These are phyloP conservation scores for Leptinotarsa haldemani DNA, from an alignment of 2,888 invertebrate species.

Conservation along the genomic window DNA sequence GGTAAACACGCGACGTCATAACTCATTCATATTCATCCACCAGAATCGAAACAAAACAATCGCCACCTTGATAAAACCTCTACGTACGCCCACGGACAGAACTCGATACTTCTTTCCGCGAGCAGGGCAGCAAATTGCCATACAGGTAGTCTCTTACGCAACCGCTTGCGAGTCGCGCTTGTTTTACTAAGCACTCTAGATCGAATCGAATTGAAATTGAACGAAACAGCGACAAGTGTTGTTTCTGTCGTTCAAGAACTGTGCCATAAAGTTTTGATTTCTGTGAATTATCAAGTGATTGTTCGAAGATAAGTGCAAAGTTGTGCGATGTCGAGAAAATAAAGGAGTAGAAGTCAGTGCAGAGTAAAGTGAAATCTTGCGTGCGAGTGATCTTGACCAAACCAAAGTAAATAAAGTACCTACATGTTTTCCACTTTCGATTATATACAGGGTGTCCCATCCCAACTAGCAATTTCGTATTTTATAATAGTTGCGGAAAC, in stretches of 20 bases:
- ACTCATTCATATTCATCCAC: slow-evolving; percentile 10
- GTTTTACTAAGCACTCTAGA: slow-evolving; percentile 36
- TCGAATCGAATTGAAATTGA: slow-evolving; percentile 1
- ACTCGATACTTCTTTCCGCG: slow-evolving; percentile 53
- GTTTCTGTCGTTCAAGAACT: neutral
- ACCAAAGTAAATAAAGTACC: neutral
- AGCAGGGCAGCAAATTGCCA: slow-evolving; percentile 51
- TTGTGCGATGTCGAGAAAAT: neutral
- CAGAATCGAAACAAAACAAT: slow-evolving; percentile 20
- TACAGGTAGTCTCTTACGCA: slow-evolving; percentile 53
- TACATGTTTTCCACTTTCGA: neutral
- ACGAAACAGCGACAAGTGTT: neutral
- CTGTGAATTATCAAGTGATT: neutral
- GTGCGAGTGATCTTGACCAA: slow-evolving; percentile 6
- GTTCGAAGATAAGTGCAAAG: neutral
- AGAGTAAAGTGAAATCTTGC: slow-evolving; percentile 1
- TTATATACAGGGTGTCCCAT: neutral
- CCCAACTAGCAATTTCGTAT: no score
- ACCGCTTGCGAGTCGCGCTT: slow-evolving; percentile 46
- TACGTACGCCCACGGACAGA: slow-evolving; percentile 36
- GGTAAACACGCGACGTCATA: slow-evolving; percentile 8
- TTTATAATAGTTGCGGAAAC: no score
- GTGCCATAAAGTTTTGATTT: slow-evolving; percentile 1
- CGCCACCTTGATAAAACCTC: slow-evolving; percentile 39
- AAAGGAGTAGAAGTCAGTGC: neutral